A percentile compares a stretch with the other conserved stretches of the same genome.
These are phyloP conservation scores for cattle (Bos taurus) DNA, from an alignment of 2,113 vertebrate species.

Conservation along the genomic window ARS-UCD2.0 NC_037340.1:40064001-40064500, in stretches of 20 bases:
- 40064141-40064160: background rate
- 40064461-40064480: background rate
- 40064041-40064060: background rate
- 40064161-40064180: background rate
- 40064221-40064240: background rate
- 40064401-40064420: background rate
- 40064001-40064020: background rate
- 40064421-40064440: background rate
- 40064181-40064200: background rate
- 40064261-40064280: background rate
- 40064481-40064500: background rate
- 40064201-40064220: background rate
- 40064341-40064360: background rate
- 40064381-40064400: background rate
- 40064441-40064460: background rate
- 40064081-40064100: background rate
- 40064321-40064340: background rate
- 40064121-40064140: background rate
- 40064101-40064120: background rate
- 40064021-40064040: background rate
- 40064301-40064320: background rate
- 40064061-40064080: background rate
- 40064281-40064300: background rate
- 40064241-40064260: background rate
- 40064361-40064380: background rate